Base-by-base conservation (phyloP, 1,140 invertebrate species). In the Nephotettix cincticeps region DNA sequence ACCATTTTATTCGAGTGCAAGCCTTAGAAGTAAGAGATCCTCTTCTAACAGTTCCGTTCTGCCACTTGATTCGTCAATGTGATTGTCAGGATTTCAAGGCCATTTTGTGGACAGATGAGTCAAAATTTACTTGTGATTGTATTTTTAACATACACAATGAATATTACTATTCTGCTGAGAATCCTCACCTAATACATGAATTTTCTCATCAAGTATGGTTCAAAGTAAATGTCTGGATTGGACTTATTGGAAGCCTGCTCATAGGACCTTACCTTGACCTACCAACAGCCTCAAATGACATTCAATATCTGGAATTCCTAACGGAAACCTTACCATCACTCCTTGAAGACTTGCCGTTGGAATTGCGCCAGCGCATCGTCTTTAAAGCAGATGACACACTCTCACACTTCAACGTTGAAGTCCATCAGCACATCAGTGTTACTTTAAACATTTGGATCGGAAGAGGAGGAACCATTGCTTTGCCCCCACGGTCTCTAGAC, bases 401-500 rank as follows among this genome's bases (percentile, higher is more conserved):
- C 17, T n/a, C 47, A 51, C 21, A 51, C 47, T 51, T 51, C 47
- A 51, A 23, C n/a, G 47, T 23, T n/a, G 21, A 51, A 6, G 47
- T 51, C 17, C 47, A n/a, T 9, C 4, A 51, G 4, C 21, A 51
- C n/a, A 51, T 51, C 47, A 51, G n/a, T 23, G 21, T 11, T 51
- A 51, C 47, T 51, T 51, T 51, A 11, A 51, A 51, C 25, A 64
- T 64, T 2, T 64, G 58, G 58, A 64, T 64, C 13, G 58, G 58
- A 64, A 64, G 58, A 32, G 58, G 23, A 25, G 68, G 73, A 51
- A 51, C 47, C 6, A 51, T 51, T 23, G 4, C 47, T 51, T 51
- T 6, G 47, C 47, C 47, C 47, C 47, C 80, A 27, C 74, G 80
- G 69, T 80, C 78, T 66, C 78, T 77, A 29, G 81, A 83, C 75